Percentiles rank a stretch among this genome's conserved stretches.
Evolutionary conservation across 2,113 vertebrate genomes (phyloP).

Genomic region (Pseudorectes ferrugineus): DNA sequence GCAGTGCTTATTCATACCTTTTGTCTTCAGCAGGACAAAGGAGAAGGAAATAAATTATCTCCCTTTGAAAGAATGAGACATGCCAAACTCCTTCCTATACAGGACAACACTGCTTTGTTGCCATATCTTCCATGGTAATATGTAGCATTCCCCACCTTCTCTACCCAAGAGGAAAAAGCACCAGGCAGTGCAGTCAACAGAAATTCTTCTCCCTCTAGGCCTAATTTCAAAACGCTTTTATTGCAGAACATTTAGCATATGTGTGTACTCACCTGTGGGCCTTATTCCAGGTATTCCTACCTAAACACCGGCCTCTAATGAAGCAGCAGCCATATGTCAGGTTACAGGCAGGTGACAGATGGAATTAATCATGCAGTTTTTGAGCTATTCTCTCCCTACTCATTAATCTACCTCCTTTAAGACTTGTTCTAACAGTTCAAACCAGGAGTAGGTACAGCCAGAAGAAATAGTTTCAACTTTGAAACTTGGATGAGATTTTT

Average conservation of each 20-base stretch:
- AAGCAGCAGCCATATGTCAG: background rate
- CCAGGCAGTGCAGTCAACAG: background rate
- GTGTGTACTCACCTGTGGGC: background rate
- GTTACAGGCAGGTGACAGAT: background rate
- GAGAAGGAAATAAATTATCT: background rate
- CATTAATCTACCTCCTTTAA: background rate
- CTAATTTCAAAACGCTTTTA: background rate
- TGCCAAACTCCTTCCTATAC: background rate
- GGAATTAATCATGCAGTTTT: background rate
- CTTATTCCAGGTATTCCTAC: background rate
- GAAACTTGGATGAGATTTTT: background rate
- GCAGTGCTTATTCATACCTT: background rate
- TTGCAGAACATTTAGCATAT: background rate
- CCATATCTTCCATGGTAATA: background rate
- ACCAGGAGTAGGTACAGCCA: background rate
- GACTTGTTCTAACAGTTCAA: background rate
- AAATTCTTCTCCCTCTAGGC: background rate
- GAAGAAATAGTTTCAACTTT: background rate
- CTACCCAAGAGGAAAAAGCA: background rate
- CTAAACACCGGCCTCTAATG: background rate
- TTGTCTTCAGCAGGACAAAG: background rate
- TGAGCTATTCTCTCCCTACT: background rate
- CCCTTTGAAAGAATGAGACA: background rate
- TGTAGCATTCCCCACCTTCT: background rate
- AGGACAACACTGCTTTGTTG: background rate